A percentile compares a stretch with the other conserved stretches of the same genome.
phyloP scores from a whole-genome alignment of 2,888 invertebrate species.

The Stramonita haemastoma region DNA sequence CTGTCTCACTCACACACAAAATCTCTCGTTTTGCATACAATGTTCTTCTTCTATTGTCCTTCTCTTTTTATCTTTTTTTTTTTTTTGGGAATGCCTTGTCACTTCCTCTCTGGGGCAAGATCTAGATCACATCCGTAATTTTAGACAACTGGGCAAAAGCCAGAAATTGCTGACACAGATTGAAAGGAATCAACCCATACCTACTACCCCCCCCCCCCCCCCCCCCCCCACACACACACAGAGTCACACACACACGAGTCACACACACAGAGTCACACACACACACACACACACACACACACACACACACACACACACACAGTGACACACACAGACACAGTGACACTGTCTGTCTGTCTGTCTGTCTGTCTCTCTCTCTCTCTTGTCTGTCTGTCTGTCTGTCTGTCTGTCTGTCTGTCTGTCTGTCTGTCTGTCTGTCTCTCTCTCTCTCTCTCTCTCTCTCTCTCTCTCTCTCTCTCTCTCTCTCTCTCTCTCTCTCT shows the following conservation, averaged over 20 bases:
- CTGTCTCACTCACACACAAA: background rate
- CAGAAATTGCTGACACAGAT: background rate
- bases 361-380: too few relatives aligned
- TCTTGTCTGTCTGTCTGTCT: too few relatives aligned
- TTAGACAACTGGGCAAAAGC: background rate
- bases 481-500: too few relatives aligned
- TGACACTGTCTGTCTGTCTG: background rate
- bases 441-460: too few relatives aligned
- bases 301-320: conserved; percentile 3
- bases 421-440: too few relatives aligned
- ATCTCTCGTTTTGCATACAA: background rate
- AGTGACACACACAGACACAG: conserved; percentile 3
- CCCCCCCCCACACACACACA: background rate
- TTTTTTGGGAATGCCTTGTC: too few relatives aligned
- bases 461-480: too few relatives aligned
- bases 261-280: background rate
- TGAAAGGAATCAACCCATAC: background rate
- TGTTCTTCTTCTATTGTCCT: too few relatives aligned
- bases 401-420: too few relatives aligned
- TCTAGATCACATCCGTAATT: too few relatives aligned
- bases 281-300: background rate
- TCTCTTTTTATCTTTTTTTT: too few relatives aligned
- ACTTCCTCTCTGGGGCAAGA: too few relatives aligned
- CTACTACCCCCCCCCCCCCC: background rate
- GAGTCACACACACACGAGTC: background rate